These are phyloP conservation scores for Paragorgia papillata DNA, from an alignment of 92 coral and sea anemone species.

Conservation along the genomic window DNA sequence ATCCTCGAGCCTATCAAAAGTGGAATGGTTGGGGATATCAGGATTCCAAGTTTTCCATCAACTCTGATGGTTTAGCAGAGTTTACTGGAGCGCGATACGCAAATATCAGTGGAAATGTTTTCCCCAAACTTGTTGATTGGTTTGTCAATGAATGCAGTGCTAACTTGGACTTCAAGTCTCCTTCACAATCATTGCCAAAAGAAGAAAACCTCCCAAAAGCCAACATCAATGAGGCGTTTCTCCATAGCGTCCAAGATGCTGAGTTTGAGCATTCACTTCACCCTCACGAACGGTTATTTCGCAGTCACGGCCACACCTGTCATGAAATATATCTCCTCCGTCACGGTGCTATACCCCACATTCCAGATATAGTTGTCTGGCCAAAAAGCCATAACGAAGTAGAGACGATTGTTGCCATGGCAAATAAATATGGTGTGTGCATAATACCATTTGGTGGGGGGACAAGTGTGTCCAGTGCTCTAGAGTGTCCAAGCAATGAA, in stretches of 20 bases:
- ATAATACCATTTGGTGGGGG: conserved; percentile 99
- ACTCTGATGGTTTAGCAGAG: conserved; percentile 67
- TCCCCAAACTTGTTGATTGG: conserved; percentile 91
- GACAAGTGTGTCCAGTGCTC: conserved; percentile 93
- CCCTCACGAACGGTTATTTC: conserved; percentile 74
- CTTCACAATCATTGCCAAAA: conserved; percentile 83
- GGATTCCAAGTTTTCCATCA: conserved; percentile 75
- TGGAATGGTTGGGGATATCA: conserved; percentile 99
- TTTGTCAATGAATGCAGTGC: conserved; percentile 83
- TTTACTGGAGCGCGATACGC: conserved; percentile 88
- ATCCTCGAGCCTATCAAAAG: conserved; percentile 48
- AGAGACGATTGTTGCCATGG: conserved; percentile 73
- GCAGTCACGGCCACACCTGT: conserved; percentile 92
- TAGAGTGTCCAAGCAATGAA: conserved; percentile 86
- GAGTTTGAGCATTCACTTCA: conserved; percentile 77
- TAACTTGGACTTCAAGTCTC: conserved; percentile 59
- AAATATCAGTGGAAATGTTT: conserved; percentile 80
- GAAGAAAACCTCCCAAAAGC: conserved; percentile 80
- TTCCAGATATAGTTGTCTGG: conserved; percentile 96
- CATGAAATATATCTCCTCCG: conserved; percentile 90
- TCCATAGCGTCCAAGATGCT: conserved; percentile 54
- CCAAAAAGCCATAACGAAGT: conserved; percentile 92
- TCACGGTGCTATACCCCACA: conserved; percentile 79
- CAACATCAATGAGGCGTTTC: conserved; percentile 70
- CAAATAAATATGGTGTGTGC: conserved; percentile 83